Evolutionary conservation across 2,888 invertebrate species (phyloP), one percentile per base, ranked within the genome.

Genomic region (Epinotia demarniana): DNA sequence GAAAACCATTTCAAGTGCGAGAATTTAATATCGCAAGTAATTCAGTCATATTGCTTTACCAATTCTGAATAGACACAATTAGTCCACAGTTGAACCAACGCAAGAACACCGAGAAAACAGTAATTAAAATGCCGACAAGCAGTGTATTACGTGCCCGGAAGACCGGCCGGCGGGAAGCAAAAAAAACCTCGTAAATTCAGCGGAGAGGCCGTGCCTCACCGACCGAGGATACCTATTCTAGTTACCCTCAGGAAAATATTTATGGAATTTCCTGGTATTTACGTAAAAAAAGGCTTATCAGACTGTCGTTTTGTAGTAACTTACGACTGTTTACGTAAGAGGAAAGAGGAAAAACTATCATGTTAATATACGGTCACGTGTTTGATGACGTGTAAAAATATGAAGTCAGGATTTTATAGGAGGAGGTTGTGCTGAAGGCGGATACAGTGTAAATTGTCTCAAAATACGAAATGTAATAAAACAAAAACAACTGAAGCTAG

Each of bases 121-220:
- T 66, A 73, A 73, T 73, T 73, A 73, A 73, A 73, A 67, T 60
- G 19, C 60, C 33, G 58, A 13, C 57, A 2, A 27, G 19, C 64
- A 55, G 58, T 64, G 49, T 66, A 49, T 46, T n/a, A 58, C 58
- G 55, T 33, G 57, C 55, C 16, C 58, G 49, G 49, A 27, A 58
- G 58, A 49, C 58, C 60, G 73, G 73, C n/a, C 66, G 58, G 64
- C 64, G 73, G 33, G 73, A 60, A 67, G 73, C 3, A 67, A 73
- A 73, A 73, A 73, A 73, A 67, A n/a, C 58, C 58, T 53, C 66
- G 67, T 73, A 73, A 73, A 73, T 73, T 33, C 58, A 58, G 46
- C 9, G 9, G 66, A 23, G 46, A 23, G 19, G 66, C 60, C 60
- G 39, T 67, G 33, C 60, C 49, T 73, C 27, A 58, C 49, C 11